Conservation (phyloP, 2,797 vertebrate species). For the Hippocampus kuda region DNA sequence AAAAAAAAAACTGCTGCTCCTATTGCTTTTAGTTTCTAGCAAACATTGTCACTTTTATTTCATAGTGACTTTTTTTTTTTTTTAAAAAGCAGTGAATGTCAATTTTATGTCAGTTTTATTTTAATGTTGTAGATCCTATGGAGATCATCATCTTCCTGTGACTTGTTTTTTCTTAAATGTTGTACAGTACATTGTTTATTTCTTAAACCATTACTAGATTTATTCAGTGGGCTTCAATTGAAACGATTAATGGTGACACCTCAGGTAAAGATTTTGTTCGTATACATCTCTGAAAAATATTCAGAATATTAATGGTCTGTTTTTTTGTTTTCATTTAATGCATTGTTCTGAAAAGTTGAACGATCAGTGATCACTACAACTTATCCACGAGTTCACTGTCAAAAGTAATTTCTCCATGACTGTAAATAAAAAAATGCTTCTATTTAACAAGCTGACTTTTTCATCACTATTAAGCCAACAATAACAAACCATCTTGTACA, state of each 20-base stretch:
- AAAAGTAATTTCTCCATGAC: constrained; percentile 32
- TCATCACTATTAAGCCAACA: background rate
- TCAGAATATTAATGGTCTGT: constrained; percentile 7
- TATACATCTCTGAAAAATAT: constrained; percentile 18
- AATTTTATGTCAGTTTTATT: background rate
- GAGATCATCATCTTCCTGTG: background rate
- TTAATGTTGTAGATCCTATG: background rate
- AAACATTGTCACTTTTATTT: background rate
- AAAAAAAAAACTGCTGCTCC: background rate
- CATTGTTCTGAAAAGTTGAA: constrained; percentile 12
- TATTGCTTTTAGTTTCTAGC: constrained; percentile 6
- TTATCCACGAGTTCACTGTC: constrained; percentile 22
- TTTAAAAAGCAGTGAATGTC: background rate
- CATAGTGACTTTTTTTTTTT: background rate
- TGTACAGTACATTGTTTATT: constrained; percentile 12
- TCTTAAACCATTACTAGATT: constrained; percentile 7
- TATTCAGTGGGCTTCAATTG: constrained; percentile 11
- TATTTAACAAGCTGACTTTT: constrained; percentile 17
- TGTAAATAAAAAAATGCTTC: constrained; percentile 47
- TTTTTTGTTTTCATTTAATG: constrained; percentile 1
- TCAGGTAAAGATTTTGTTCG: constrained; percentile 47
- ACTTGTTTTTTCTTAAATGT: constrained; percentile 6
- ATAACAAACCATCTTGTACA: background rate
- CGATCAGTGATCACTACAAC: background rate
- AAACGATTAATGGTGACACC: constrained; percentile 19